Evolutionary conservation across 2,888 invertebrate species (phyloP), one percentile per base, ranked within the genome.

Genomic region (Mimas tiliae): DNA sequence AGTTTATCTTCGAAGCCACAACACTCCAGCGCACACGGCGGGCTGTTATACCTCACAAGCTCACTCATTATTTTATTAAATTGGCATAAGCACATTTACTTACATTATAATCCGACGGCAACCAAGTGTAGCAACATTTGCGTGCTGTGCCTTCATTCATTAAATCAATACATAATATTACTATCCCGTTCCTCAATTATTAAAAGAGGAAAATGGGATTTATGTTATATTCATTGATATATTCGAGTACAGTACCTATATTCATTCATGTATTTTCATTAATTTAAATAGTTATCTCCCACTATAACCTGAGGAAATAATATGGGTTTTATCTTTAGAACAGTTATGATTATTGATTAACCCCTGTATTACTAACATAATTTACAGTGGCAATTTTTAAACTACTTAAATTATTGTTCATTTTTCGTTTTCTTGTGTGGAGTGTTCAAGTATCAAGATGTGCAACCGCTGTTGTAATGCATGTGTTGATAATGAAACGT

Each of bases 401-500:
- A 38, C 1, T 38, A 38, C 9, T 9, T 2, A 9, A 6, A 38
- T 6, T 2, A 38, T 0, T 12, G 8, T 11, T 9, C 14, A n/a
- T 34, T 34, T 12, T 11, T 38, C 6, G 6, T 53, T 34, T n/a
- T 0, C 33, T 34, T 53, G 4, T 33, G 34, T 33, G 1, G 7
- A 9, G 11, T 6, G 19, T 12, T 58, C 27, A 27, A 27, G 11
- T 42, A 16, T 42, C 16, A 6, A 55, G 55, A 8, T 19, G 42
- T 42, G 19, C 8, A 42, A 58, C 19, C 58, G 19, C 1, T 9
- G 42, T 16, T 38, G 58, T 42, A 19, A 42, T 58, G 58, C 58
- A 42, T 58, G 42, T 58, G 58, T 58, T 58, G 38, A 42, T 58
- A 58, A 58, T 58, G 58, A 58, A 58, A 58, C 58, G 12, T 58